Evolutionary conservation across 2,113 vertebrate species (phyloP).

Genomic region (Scortum barcoo): DNA sequence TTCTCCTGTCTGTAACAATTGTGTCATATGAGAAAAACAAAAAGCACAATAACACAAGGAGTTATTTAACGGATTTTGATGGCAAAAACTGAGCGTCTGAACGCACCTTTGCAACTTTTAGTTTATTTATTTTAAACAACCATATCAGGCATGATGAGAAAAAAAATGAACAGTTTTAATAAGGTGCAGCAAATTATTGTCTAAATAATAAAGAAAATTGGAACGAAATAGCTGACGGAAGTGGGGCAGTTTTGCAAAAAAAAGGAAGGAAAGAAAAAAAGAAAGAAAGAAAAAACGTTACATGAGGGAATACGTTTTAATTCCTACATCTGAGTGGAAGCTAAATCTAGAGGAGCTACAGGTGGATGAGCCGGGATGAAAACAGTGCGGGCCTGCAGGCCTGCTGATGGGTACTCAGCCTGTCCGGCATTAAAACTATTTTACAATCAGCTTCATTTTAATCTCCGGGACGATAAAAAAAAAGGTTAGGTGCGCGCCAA

Average conservation of each 20-base stretch:
- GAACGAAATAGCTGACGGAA: not conserved
- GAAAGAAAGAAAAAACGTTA: too few relatives aligned
- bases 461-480: slow-evolving; percentile 32
- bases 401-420: slow-evolving; percentile 8
- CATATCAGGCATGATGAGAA: not conserved
- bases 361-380: slow-evolving; percentile 38
- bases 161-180: not conserved
- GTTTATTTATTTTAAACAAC: not conserved
- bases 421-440: slow-evolving; percentile 6
- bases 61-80: not conserved
- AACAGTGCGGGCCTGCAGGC: slow-evolving; percentile 34
- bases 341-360: slow-evolving; percentile 23
- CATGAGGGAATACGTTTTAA: not conserved
- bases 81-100: not conserved
- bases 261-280: too few relatives aligned
- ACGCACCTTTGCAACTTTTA: not conserved
- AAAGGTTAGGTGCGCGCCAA: not conserved
- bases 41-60: not conserved
- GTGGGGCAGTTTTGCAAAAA: not conserved
- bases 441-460: slow-evolving; percentile 36
- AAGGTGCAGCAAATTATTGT: not conserved
- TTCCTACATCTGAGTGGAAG: not conserved
- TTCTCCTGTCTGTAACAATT: not conserved
- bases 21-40: not conserved
- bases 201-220: not conserved